phyloP scores from a whole-genome alignment of 2,888 invertebrate genomes.

The Conops quadrifasciatus region DNA sequence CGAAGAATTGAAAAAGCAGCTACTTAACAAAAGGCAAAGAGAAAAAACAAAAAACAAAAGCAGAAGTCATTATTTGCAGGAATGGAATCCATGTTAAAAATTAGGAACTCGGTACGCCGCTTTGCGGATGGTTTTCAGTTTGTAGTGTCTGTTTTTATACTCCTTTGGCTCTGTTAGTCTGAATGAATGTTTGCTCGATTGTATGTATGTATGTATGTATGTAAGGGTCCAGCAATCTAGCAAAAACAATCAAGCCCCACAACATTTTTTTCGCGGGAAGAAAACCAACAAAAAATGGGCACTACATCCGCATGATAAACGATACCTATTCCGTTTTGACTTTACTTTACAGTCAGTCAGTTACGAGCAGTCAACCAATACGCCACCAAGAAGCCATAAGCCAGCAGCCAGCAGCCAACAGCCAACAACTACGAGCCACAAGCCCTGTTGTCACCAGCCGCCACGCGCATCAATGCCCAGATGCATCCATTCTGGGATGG shows the following conservation, averaged over 20 bases:
- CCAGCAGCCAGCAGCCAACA: background rate
- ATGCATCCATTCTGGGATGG: too few relatives aligned
- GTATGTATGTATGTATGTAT: slow-evolving; percentile 17
- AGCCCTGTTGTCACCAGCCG: slow-evolving; percentile 12
- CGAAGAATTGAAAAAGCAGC: background rate
- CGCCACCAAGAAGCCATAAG: too few relatives aligned
- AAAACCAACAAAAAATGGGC: slow-evolving; percentile 28
- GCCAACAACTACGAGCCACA: background rate
- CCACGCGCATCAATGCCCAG: background rate
- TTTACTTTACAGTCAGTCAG: too few relatives aligned
- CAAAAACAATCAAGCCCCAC: slow-evolving; percentile 3
- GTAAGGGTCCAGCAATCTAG: background rate
- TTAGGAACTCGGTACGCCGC: slow-evolving; percentile 40
- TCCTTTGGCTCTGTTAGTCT: slow-evolving; percentile 5
- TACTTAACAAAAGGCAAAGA: background rate
- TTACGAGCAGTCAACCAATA: too few relatives aligned
- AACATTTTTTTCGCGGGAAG: background rate
- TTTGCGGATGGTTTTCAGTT: too few relatives aligned
- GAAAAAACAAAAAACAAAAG: slow-evolving; percentile 9
- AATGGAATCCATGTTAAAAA: slow-evolving; percentile 46
- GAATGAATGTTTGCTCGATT: background rate
- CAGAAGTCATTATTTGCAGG: slow-evolving; percentile 47
- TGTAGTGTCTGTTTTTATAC: background rate
- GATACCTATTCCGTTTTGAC: slow-evolving; percentile 23
- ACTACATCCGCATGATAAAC: slow-evolving; percentile 41